Evolutionary conservation across 2,888 invertebrate species (phyloP), one percentile per base, ranked within the genome.

Genomic region (Ditula angustiorana): DNA sequence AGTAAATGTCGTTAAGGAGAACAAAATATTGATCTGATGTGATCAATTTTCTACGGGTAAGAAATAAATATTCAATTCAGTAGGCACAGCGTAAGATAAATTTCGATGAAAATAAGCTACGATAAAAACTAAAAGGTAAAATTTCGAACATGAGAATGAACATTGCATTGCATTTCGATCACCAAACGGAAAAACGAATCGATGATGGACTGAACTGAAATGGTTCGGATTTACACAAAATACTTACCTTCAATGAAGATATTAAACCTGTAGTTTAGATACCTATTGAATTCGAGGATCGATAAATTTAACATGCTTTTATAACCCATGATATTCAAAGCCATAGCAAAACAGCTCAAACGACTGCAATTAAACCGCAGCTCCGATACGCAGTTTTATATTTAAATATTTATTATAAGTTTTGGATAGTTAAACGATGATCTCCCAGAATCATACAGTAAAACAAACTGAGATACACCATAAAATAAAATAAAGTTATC

Each of bases 401-500:
- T 61, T 53, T 33, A 55, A 61, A 61, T 26, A 55, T 37, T n/a
- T 41, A 41, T 19, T 19, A 19, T 47, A 26, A 46, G 13, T 55
- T 47, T 23, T n/a, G 16, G 19, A 58, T 44, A 58, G 57, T 63
- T 50, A 52, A 58, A 52, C 44, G 50, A 63, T 46, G 52, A 63
- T 63, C 21, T 24, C 21, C 41, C 21, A 61, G 46, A 50, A 49
- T 57, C 50, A 44, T 28, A n/a, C 16, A 26, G 52, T 41, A 16
- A 37, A 37, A 57, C 21, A 57, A 58, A 58, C 37, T 49, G 28
- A 56, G 11, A 56, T 30, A 33, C 30, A 52, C 60, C 23, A 53
- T 61, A 62, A 57, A 62, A 56, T 24, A 37, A 50, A 35, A 64
- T 59, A 47, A 16, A 53, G 37, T 28, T 26, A 53, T 64, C 58